Evolutionary conservation across 1,140 invertebrate genomes (phyloP), one percentile per base, ranked within the genome.

Genomic region (Apis dorsata): DNA sequence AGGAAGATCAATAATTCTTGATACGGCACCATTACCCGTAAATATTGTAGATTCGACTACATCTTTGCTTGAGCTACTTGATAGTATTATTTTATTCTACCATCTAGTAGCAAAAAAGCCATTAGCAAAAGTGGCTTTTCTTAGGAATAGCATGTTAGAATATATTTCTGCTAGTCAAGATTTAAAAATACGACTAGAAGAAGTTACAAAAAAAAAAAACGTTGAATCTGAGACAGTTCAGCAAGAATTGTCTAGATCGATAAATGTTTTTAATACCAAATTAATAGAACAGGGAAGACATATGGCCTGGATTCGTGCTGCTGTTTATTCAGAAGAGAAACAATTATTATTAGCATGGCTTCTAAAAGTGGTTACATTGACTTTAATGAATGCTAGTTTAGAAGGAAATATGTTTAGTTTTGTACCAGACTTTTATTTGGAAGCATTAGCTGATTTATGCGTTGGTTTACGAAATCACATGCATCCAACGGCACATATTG

Each of bases 381-480:
- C 96, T 0, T 87, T 97, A 28, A 93, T 94, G 60, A 93, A 93
- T 12, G 94, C 96, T 5, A 96, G 96, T 9, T 87, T 91, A n/a
- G 93, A 95, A 63, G 96, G 96, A 17, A 94, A 95, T 9, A 94
- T 97, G 57, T 97, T 98, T 92, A 95, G 95, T 15, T 98, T 97
- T 91, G 95, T 97, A 21, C 97, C 97, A 4, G 97, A 97, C 85
- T 96, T 97, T 90, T 98, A 98, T 91, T 94, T 98, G 57, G 96
- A 97, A 77, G 95, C 96, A 12, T 94, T 97, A 69, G 94, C 97
- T 72, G 96, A 97, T 90, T 91, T 97, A 12, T 96, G 90, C 76
- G 95, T 93, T 85, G 95, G 94, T 79, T 93, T 95, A 5, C 91
- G 94, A 15, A 95, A 93, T 71, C 96, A 96, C 87, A 95, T 97